phyloP scores from a whole-genome alignment of 2,888 invertebrate genomes.

The Zhuqinia jingwanae region DNA sequence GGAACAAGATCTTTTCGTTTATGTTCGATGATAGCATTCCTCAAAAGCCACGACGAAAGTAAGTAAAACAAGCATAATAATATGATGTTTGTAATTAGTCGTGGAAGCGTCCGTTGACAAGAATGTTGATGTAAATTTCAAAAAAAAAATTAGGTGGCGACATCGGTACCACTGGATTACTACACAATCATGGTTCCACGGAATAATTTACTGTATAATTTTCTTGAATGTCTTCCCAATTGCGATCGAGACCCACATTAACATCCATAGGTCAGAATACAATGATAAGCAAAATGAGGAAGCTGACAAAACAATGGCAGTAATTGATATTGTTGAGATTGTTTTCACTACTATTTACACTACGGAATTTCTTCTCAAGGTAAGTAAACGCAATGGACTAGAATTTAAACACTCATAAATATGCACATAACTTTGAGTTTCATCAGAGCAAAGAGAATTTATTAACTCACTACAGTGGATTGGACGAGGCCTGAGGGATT shows the following conservation, averaged over 20 bases:
- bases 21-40: conserved; percentile 79
- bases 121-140: no score
- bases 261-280: conserved; percentile 78
- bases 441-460: no score
- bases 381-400: conserved; percentile 20
- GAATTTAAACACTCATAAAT: no score
- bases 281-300: not conserved
- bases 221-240: conserved; percentile 78
- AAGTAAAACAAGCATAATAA: no score
- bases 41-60: conserved; percentile 80
- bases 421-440: not conserved
- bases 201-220: conserved; percentile 76
- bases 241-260: conserved; percentile 80
- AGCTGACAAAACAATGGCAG: conserved; percentile 24
- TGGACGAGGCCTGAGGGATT: conserved; percentile 79
- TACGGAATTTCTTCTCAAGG: conserved; percentile 75
- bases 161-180: conserved; percentile 74
- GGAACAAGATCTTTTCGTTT: conserved; percentile 82
- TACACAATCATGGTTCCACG: conserved; percentile 82
- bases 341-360: conserved; percentile 72
- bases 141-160: conserved; percentile 64
- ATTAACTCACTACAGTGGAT: conserved; percentile 70
- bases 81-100: no score
- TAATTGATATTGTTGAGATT: conserved; percentile 62
- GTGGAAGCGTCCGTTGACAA: no score